Conservation (phyloP, 1,140 invertebrate species). For the Eurosta solidaginis region DNA sequence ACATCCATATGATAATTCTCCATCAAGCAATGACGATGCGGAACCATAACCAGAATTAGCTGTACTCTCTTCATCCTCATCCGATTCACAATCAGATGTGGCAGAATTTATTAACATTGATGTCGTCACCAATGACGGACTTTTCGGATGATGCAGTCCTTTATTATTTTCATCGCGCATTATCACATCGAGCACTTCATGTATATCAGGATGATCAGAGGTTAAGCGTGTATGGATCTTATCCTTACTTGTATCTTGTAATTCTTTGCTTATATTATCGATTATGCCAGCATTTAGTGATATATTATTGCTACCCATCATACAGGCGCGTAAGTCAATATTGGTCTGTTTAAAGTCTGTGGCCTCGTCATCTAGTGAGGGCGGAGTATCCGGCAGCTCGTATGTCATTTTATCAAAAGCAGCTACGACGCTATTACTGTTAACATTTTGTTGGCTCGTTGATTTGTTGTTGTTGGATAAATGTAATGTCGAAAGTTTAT, state of each 20-base stretch:
- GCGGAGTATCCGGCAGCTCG: conserved; percentile 42
- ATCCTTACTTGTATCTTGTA: conserved; percentile 50
- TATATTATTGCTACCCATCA: conserved; percentile 58
- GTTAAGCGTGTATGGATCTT: conserved; percentile 32
- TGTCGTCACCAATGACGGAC: conserved; percentile 26
- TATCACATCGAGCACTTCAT: conserved; percentile 49
- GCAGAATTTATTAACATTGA: background rate
- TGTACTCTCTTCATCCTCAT: conserved; percentile 43
- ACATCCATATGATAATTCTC: conserved; percentile 28
- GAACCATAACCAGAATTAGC: conserved; percentile 35
- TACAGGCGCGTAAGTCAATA: conserved; percentile 53
- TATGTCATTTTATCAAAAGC: conserved; percentile 19
- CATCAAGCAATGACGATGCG: conserved; percentile 34
- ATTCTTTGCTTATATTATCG: conserved; percentile 45
- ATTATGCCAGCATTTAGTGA: conserved; percentile 42
- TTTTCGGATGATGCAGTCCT: background rate
- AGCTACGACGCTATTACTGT: conserved; percentile 6
- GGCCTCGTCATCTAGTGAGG: conserved; percentile 43
- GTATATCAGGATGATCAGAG: conserved; percentile 14
- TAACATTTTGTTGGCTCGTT: conserved; percentile 3
- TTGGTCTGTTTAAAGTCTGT: conserved; percentile 45
- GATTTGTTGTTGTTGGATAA: conserved; percentile 27
- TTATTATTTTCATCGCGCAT: conserved; percentile 31
- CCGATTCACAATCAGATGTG: conserved; percentile 35
- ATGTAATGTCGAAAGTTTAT: conserved; percentile 9